Percentiles rank a stretch among this genome's conserved stretches.
These are phyloP conservation scores for Siderastrea radians DNA, from an alignment of 92 coral and sea anemone species.

Conservation along the genomic window DNA sequence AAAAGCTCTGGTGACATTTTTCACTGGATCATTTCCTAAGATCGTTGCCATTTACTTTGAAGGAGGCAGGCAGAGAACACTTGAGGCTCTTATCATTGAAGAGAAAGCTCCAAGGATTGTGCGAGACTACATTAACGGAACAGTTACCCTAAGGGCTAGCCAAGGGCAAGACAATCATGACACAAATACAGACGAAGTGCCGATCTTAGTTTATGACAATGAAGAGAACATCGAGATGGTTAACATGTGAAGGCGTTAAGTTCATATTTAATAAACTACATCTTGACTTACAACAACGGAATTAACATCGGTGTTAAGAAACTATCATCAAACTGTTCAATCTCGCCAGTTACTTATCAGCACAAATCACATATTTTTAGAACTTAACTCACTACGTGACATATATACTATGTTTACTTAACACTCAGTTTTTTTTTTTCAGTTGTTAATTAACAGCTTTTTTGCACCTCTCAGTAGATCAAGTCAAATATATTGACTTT, in stretches of 20 bases:
- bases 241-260: neutral
- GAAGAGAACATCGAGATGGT: neutral
- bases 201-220: neutral
- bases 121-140: neutral
- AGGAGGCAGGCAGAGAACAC: neutral
- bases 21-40: conserved; percentile 34
- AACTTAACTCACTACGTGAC: no score
- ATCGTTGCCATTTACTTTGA: neutral
- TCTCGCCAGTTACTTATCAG: no score
- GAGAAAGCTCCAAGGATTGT: conserved; percentile 5
- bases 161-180: neutral
- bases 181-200: neutral
- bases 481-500: no score
- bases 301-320: no score
- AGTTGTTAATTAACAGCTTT: no score
- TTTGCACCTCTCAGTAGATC: no score
- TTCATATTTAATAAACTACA: no score
- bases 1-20: conserved; percentile 3
- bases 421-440: no score
- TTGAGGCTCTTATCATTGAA: neutral
- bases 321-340: no score
- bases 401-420: no score
- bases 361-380: no score
- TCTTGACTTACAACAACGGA: no score
- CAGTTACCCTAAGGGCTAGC: neutral